phyloP scores from a whole-genome alignment of 2,113 vertebrate genomes.

The Strix uralensis region DNA sequence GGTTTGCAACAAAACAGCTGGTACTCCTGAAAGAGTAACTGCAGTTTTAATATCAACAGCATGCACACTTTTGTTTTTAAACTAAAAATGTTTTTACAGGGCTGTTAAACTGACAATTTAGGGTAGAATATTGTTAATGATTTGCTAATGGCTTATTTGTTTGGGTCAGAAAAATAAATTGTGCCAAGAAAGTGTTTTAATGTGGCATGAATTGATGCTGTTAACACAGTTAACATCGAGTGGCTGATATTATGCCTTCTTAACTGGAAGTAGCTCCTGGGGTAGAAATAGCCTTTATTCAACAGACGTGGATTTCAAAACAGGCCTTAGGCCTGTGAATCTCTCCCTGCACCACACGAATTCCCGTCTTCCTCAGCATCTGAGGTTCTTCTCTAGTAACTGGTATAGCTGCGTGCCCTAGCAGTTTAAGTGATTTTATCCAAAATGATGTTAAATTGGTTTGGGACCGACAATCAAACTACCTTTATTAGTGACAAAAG shows the following conservation, averaged over 20 bases:
- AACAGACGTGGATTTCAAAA: not conserved
- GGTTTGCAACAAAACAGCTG: conserved; percentile 25
- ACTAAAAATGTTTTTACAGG: conserved; percentile 55
- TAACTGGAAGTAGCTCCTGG: conserved; percentile 43
- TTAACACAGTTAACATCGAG: not conserved
- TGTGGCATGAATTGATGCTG: conserved; percentile 57
- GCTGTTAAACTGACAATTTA: conserved; percentile 62
- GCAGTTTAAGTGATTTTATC: not conserved
- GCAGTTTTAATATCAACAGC: conserved; percentile 53
- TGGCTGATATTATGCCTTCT: not conserved
- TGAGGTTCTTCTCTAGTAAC: not conserved
- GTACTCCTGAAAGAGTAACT: conserved; percentile 44
- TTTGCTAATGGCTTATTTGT: conserved; percentile 63
- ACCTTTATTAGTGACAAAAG: not conserved
- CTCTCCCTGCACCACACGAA: not conserved
- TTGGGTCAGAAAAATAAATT: conserved; percentile 67
- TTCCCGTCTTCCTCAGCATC: not conserved
- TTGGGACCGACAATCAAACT: not conserved
- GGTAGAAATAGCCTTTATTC: not conserved
- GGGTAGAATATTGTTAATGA: conserved; percentile 69
- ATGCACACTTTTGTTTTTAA: conserved; percentile 48
- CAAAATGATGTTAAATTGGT: not conserved
- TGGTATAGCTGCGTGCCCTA: not conserved
- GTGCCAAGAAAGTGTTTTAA: conserved; percentile 69
- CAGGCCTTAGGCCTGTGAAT: not conserved